Base-by-base conservation (phyloP, 2,113 vertebrate species). In the Alethe diademata region DNA sequence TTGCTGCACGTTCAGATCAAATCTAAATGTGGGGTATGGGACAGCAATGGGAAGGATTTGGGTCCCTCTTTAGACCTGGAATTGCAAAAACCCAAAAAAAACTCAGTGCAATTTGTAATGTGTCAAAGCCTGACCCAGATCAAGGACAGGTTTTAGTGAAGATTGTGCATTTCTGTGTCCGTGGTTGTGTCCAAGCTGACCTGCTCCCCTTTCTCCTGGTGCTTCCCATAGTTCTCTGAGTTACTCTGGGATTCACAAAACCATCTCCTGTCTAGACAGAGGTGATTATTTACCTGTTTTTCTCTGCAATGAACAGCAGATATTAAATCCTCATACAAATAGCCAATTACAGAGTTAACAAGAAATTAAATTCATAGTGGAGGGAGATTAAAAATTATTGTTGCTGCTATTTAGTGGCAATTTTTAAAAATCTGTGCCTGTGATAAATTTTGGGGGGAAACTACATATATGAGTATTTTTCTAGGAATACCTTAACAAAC, bases 371-470 rank as follows among this genome's bases (percentile, higher is more conserved):
- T 90, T 53, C 53, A 62, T 71, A 85, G 81, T 47, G 72, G 72
- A 51, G 53, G 36, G 4, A 83, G 92, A 91, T 95, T 57, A 50
- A 89, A 69, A 66, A 60, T 82, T 81, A 73, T 86, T 60, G 50
- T 80, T 94, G 88, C 71, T 97, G 71, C 86, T 91, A 22, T 95
- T 93, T 90, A 95, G 65, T 69, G 73, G 66, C 61, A 76, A 20
- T 53, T 28, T 28, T 80, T 50, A 92, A 79, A 78, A 72, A 5
- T 65, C 74, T 8, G 4, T 93, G 65, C 83, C 74, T 90, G 19
- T 71, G 82, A 61, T 92, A 95, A 92, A 58, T 73, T 88, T 78
- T 12, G 13, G 10, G 50, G 82, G 72, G 29, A 74, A 94, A 54
- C 50, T 69, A 51, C 66, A 67, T 33, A 1, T 51, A 35, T 43